Evolutionary conservation across 2,797 vertebrate genomes (phyloP), one percentile per base, ranked within the genome.

Genomic region (Tenualosa ilisha): DNA sequence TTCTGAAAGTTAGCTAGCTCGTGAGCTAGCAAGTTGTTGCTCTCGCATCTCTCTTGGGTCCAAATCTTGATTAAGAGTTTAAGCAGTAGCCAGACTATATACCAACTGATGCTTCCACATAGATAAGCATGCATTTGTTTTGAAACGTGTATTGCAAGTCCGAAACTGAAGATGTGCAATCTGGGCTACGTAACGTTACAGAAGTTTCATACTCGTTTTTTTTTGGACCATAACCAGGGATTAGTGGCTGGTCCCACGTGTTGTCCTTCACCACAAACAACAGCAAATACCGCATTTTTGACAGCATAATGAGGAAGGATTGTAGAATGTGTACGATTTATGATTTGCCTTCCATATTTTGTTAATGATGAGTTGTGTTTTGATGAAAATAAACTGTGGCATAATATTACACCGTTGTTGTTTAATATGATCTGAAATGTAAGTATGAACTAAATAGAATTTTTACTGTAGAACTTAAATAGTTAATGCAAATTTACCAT

Each of bases 241-340:
- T 86, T 50, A 87, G 88, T 87, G 89, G 88, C 86, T 90, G 88
- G 87, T 84, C 84, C 94, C 94, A 95, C 93, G 93, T 95, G 94
- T 88, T 93, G 72, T 87, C 90, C 89, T 84, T 85, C 86, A 86
- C 86, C 88, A 86, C 87, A 92, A 85, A 90, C 85, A 83, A 84
- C 87, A 86, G 61, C 72, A 79, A 79, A 79, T 40, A 46, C 72
- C 72, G 46, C 72, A 79, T 79, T 43, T 22, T 22, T 79, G 72
- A 79, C 72, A 79, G 40, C 72, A 79, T 79, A 79, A 79, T 79
- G 72, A 79, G 40, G 31, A 75, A 37, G 31, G 68, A 40, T 75
- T 75, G 68, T 17, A 40, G 13, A 40, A 40, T 75, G 37, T 43
- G 31, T 75, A 20, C 20, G 37, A 79, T 79, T 6, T 79, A 46